A percentile compares a stretch with the other conserved stretches of the same genome.
phyloP scores from a whole-genome alignment of 2,888 invertebrate genomes.

The Drosophila nigricruria region DNA sequence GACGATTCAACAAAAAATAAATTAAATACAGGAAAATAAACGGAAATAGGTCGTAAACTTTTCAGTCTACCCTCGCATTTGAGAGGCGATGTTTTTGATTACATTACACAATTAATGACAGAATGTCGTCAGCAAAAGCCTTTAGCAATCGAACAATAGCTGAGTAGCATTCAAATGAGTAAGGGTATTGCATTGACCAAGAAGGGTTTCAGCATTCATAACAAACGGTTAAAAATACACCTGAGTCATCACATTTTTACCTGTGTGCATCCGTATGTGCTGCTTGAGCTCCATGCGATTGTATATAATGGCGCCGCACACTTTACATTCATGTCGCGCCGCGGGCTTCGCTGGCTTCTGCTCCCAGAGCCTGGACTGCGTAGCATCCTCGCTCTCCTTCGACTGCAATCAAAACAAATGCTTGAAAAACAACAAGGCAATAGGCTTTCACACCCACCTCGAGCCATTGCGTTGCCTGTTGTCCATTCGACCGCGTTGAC shows the following conservation, averaged over 20 bases:
- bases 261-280: slow-evolving; percentile 77
- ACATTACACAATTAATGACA: neutral
- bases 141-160: neutral
- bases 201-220: neutral
- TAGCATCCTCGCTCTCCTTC: neutral
- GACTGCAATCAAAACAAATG: slow-evolving; percentile 23
- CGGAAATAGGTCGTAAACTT: neutral
- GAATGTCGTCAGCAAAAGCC: neutral
- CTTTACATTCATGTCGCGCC: slow-evolving; percentile 77
- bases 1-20: neutral
- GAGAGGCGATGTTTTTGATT: neutral
- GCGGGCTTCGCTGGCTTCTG: slow-evolving; percentile 22
- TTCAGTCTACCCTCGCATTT: neutral
- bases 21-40: neutral
- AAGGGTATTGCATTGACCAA: neutral
- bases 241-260: slow-evolving; percentile 47
- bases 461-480: slow-evolving; percentile 8
- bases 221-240: neutral
- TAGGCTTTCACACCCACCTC: slow-evolving; percentile 31
- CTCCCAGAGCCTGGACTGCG: neutral
- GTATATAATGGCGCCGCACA: slow-evolving; percentile 71
- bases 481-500: slow-evolving; percentile 34
- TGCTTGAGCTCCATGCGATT: slow-evolving; percentile 75
- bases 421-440: neutral
- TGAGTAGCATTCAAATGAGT: neutral